Evolutionary conservation across 2,888 invertebrate species (phyloP).

Genomic region (Macroteleia sp.): DNA sequence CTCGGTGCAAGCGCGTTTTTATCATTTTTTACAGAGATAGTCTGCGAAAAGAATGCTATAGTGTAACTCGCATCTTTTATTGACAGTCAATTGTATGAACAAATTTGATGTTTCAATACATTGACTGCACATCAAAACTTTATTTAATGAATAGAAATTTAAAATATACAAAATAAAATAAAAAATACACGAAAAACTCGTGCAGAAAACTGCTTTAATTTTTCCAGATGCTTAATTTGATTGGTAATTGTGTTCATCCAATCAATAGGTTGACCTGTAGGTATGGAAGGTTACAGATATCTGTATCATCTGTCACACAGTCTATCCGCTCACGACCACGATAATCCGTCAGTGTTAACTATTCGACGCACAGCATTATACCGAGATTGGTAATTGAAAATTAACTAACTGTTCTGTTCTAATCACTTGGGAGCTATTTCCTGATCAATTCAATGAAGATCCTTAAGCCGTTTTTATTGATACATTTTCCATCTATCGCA

Average conservation of each 20-base stretch:
- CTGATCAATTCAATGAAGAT: no score
- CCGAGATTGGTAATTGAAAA: slow-evolving; percentile 57
- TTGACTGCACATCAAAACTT: no score
- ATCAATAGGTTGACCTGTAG: slow-evolving; percentile 47
- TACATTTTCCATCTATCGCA: no score
- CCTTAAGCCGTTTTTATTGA: no score
- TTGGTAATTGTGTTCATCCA: slow-evolving; percentile 46
- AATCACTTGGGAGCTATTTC: slow-evolving; percentile 39
- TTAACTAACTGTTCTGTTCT: slow-evolving; percentile 46
- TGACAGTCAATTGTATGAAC: no score
- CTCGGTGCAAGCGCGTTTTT: slow-evolving; percentile 3
- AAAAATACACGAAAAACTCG: no score
- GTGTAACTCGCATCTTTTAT: no score
- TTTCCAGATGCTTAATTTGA: no score
- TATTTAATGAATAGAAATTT: no score
- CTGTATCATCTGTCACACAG: slow-evolving; percentile 51
- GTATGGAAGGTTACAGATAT: slow-evolving; percentile 49
- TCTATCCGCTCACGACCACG: slow-evolving; percentile 53
- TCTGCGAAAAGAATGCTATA: slow-evolving; percentile 18
- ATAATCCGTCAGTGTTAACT: slow-evolving; percentile 53
- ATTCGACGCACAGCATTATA: slow-evolving; percentile 37
- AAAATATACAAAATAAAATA: no score
- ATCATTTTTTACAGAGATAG: slow-evolving; percentile 13
- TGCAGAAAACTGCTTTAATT: no score
- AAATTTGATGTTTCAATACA: no score